Base-by-base conservation (phyloP, 2,888 invertebrate genomes). In the Pterostichus niger region DNA sequence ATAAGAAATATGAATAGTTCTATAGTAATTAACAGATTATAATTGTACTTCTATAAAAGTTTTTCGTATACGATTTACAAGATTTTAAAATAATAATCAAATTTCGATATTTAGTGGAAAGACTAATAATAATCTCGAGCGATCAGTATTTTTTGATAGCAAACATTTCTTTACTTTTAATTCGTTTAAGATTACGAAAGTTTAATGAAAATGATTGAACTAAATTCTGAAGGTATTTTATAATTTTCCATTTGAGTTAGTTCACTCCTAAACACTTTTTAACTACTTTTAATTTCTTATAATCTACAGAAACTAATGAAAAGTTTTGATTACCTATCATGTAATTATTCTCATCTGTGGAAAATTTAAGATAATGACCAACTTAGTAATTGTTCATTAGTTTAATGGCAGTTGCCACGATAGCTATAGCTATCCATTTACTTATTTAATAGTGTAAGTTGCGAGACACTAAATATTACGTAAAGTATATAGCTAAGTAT, bases 351-450 rank as follows among this genome's bases (percentile, higher is more conserved):
- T 64, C 64, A 64, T 64, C 64, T 35, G 64, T 64, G 64, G 64
- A 64, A 64, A 64, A 64, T 64, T 64, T 64, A 64, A 64, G 64
- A 64, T 64, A 64, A 64, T 64, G 64, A 64, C 33, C 33, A 64
- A 64, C 64, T 64, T 64, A 64, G 64, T 64, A 64, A 64, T 64
- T 64, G 64, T 64, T 64, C 64, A 64, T 64, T 64, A 64, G 64
- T 64, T 64, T 64, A 64, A 64, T 64, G 64, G 64, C 13, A 64
- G 35, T 64, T 64, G 13, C 64, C 33, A 33, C 35, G 31, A 64
- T 64, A 64, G 64, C 64, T 64, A 24, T 24, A 13, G 13, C 64
- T 49, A 64, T 64, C 64, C 64, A 64, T 64, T 64, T 64, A 64
- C 35, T 64, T 35, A 64, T 64, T 64, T 64, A 33, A 64, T 64